Percentiles rank a stretch among this genome's conserved stretches.
These are phyloP conservation scores for Drosophila navojoa DNA, from an alignment of 1,140 invertebrate species.

Conservation along the genomic window DNA sequence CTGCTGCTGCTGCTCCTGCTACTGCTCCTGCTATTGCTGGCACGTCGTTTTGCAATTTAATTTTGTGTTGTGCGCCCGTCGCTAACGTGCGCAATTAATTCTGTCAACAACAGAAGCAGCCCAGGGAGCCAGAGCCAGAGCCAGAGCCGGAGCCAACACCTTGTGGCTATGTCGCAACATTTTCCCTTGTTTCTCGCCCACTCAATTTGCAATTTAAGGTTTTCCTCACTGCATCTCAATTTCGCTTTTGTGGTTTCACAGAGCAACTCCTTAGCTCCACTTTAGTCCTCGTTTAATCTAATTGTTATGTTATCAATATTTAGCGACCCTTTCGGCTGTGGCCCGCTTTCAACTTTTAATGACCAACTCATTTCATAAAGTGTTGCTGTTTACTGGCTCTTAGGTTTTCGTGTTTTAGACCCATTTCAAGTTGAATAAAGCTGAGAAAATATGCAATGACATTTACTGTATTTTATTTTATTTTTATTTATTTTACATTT, in stretches of 20 bases:
- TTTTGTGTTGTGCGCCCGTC: slow-evolving; percentile 47
- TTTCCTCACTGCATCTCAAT: slow-evolving; percentile 12
- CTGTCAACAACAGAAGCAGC: slow-evolving; percentile 64
- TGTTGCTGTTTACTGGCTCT: slow-evolving; percentile 11
- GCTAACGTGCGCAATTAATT: slow-evolving; percentile 73
- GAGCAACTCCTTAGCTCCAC: slow-evolving; percentile 40
- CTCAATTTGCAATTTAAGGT: slow-evolving; percentile 60
- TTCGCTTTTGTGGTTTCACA: background rate
- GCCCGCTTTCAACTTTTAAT: slow-evolving; percentile 36
- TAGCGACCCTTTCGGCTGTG: slow-evolving; percentile 27
- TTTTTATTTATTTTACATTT: no score
- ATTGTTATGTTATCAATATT: slow-evolving; percentile 39
- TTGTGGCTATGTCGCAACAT: slow-evolving; percentile 30
- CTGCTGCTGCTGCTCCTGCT: slow-evolving; percentile 1
- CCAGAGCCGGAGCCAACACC: slow-evolving; percentile 16
- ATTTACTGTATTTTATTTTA: no score
- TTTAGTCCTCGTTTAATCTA: slow-evolving; percentile 22
- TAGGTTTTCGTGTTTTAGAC: background rate
- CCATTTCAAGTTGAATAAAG: background rate
- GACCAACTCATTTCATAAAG: background rate
- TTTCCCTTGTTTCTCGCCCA: slow-evolving; percentile 4
- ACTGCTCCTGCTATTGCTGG: slow-evolving; percentile 10
- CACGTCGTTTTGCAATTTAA: slow-evolving; percentile 58
- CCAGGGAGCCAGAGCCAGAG: background rate
- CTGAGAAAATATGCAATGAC: no score